phyloP scores from a whole-genome alignment of 53 echinoderm and acorn worm genomes.

The Apostichopus leukothele region DNA sequence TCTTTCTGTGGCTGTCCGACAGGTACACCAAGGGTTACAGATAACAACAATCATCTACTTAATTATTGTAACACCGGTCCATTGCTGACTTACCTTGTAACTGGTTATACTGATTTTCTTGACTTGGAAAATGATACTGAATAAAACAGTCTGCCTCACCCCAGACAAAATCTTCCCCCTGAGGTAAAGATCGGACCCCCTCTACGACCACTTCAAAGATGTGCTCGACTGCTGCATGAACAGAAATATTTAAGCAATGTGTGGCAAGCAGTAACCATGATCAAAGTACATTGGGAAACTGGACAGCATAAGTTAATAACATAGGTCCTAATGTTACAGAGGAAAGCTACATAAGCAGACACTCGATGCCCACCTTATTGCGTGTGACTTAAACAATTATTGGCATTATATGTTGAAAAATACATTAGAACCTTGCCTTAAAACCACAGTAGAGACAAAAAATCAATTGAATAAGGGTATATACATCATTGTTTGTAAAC shows the following conservation, averaged over 20 bases:
- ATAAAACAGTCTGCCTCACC: conserved; percentile 98
- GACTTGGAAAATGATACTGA: conserved; percentile 94
- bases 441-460: too few relatives aligned
- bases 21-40: too few relatives aligned
- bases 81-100: conserved; percentile 21
- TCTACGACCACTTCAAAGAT: conserved; percentile 95
- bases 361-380: not conserved
- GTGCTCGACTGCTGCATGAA: conserved; percentile 70
- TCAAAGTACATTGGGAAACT: not conserved
- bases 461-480: too few relatives aligned
- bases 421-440: too few relatives aligned
- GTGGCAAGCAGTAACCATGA: not conserved
- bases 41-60: too few relatives aligned
- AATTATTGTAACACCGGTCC: too few relatives aligned
- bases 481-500: too few relatives aligned
- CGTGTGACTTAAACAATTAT: too few relatives aligned
- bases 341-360: not conserved
- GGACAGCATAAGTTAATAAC: too few relatives aligned
- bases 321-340: not conserved
- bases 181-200: conserved; percentile 80
- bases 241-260: not conserved
- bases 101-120: conserved; percentile 52
- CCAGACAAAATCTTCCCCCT: conserved; percentile 91
- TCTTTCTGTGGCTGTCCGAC: too few relatives aligned
- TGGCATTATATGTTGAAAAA: too few relatives aligned